Percentiles rank a stretch among this genome's conserved stretches.
Conservation (phyloP, 2,113 vertebrate species). For the Uropsilus gracilis region DNA sequence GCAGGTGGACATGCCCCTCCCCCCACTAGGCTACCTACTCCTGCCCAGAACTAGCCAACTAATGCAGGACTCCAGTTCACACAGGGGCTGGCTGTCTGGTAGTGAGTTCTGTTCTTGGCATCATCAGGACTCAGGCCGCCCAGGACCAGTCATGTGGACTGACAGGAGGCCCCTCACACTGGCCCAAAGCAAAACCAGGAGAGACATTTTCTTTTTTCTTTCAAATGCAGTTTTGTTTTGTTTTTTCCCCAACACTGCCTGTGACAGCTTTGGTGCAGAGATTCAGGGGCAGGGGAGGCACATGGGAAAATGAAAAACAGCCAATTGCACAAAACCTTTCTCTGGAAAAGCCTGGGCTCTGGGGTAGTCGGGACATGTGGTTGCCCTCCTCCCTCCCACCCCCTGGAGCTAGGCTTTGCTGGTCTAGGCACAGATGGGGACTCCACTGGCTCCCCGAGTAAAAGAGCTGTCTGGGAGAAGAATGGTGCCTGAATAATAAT, state of each 20-base stretch:
- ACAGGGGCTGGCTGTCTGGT: background rate
- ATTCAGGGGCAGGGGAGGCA: slow-evolving; percentile 33
- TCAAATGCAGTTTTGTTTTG: slow-evolving; percentile 73
- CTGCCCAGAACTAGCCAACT: accelerated
- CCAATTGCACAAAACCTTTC: slow-evolving; percentile 45
- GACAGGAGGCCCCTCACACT: background rate
- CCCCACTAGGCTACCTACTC: background rate
- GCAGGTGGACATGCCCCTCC: background rate
- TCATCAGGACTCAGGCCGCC: background rate
- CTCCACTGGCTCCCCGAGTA: background rate
- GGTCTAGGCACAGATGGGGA: slow-evolving; percentile 46
- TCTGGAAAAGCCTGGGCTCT: slow-evolving; percentile 18
- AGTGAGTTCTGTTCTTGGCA: background rate
- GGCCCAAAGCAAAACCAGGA: slow-evolving; percentile 14
- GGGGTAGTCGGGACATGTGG: background rate
- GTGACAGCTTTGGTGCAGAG: slow-evolving; percentile 74
- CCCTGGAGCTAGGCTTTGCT: background rate
- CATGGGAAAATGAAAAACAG: background rate
- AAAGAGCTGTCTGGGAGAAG: background rate
- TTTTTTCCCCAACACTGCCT: slow-evolving; percentile 67
- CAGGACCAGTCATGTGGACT: background rate
- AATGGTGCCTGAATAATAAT: background rate
- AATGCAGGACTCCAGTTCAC: background rate
- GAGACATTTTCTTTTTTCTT: slow-evolving; percentile 53
- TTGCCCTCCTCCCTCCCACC: background rate